Conservation (phyloP, 1,140 invertebrate genomes). For the Eurosta solidaginis region DNA sequence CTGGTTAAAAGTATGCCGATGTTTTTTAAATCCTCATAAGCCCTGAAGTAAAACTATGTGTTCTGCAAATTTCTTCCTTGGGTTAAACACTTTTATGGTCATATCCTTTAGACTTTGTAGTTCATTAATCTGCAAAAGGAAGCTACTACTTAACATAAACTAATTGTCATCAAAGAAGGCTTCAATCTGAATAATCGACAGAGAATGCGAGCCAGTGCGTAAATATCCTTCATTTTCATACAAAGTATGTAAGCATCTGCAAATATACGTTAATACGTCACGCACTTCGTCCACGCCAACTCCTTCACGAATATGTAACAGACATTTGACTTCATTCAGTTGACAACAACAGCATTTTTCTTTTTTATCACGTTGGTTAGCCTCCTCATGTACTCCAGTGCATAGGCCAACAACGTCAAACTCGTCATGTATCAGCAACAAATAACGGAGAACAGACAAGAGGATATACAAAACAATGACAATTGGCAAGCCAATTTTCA, state of each 20-base stretch:
- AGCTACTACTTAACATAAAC: not conserved
- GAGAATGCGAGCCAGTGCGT: not conserved
- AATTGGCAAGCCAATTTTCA: constrained; percentile 5
- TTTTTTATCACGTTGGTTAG: too few species aligned
- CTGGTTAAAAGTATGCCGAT: too few species aligned
- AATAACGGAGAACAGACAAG: not conserved
- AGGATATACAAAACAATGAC: not conserved
- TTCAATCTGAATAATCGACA: not conserved
- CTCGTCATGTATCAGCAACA: not conserved
- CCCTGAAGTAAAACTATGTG: too few species aligned
- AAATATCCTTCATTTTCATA: not conserved
- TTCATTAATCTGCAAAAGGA: not conserved
- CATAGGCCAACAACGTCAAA: not conserved
- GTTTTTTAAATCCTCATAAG: too few species aligned
- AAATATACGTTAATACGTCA: too few species aligned
- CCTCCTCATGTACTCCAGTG: too few species aligned
- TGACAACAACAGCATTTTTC: not conserved
- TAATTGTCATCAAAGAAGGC: not conserved
- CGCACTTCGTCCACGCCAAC: too few species aligned
- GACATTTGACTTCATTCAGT: not conserved
- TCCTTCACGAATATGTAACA: too few species aligned
- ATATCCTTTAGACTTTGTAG: too few species aligned
- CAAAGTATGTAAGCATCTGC: too few species aligned
- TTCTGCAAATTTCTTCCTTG: too few species aligned
- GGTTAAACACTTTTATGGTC: too few species aligned